Conservation (phyloP, 2,888 invertebrate genomes). For the Ypsolopha scabrella region DNA sequence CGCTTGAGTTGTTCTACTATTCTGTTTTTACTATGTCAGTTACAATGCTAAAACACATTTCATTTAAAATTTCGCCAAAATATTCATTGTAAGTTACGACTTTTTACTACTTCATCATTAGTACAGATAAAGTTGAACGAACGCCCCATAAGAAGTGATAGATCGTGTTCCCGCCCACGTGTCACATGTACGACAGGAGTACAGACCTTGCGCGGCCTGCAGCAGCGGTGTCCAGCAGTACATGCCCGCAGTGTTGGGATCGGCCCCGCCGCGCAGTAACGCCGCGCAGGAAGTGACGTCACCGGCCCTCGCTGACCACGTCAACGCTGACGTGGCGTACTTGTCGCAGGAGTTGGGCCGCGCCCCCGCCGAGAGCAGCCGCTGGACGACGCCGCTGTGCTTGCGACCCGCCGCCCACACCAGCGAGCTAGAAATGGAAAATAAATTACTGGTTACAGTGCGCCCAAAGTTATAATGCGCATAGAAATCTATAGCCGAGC, state of each 20-base stretch:
- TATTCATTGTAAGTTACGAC: too few species aligned
- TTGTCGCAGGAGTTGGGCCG: slow-evolving; percentile 97
- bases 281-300: slow-evolving; percentile 85
- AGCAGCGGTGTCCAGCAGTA: slow-evolving; percentile 96
- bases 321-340: slow-evolving; percentile 95
- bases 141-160: too few species aligned
- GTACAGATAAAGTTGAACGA: too few species aligned
- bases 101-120: too few species aligned
- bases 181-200: not conserved
- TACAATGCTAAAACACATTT: too few species aligned
- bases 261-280: slow-evolving; percentile 87
- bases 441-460: too few species aligned
- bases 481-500: too few species aligned
- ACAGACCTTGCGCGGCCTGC: slow-evolving; percentile 76
- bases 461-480: too few species aligned
- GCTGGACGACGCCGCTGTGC: slow-evolving; percentile 85
- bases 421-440: slow-evolving; percentile 81
- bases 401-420: slow-evolving; percentile 97
- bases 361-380: slow-evolving; percentile 87
- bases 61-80: too few species aligned
- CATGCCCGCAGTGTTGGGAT: slow-evolving; percentile 94
- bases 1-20: too few species aligned
- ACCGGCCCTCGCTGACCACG: slow-evolving; percentile 96
- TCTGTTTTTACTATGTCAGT: too few species aligned
- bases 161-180: too few species aligned